phyloP scores from a whole-genome alignment of 2,797 vertebrate species.

The Dromococcyx pavoninus region DNA sequence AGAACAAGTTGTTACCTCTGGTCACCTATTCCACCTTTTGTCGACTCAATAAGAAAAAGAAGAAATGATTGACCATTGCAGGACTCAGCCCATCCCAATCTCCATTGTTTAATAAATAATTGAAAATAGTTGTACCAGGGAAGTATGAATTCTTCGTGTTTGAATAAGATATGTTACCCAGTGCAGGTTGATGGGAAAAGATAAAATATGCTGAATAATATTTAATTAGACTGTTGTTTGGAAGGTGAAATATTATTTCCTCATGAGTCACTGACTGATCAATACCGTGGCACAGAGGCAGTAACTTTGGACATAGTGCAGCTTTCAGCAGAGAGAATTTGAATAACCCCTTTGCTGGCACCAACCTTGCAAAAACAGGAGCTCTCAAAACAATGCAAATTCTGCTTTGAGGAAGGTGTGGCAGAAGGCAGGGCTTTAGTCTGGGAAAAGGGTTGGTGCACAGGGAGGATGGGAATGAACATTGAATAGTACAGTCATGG shows the following conservation, averaged over 20 bases:
- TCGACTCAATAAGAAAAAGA: not conserved
- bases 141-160: constrained; percentile 45
- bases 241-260: constrained; percentile 36
- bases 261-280: constrained; percentile 51
- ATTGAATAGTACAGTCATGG: too few relatives aligned
- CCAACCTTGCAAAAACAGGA: not conserved
- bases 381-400: not conserved
- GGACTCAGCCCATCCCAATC: not conserved
- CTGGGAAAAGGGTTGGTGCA: not conserved
- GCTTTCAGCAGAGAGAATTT: not conserved
- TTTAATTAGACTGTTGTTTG: constrained; percentile 47
- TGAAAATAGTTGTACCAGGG: constrained; percentile 34
- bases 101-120: constrained; percentile 48
- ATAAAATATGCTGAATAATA: constrained; percentile 32
- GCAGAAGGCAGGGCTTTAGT: not conserved
- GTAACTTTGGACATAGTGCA: fast-evolving
- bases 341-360: constrained; percentile 1
- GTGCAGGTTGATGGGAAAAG: constrained; percentile 28
- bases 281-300: not conserved
- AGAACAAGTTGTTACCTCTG: not conserved
- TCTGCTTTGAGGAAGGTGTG: not conserved
- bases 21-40: not conserved
- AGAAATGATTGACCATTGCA: not conserved
- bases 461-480: not conserved
- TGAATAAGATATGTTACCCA: constrained; percentile 27